Evolutionary conservation across 2,888 invertebrate genomes (phyloP).

Genomic region (Pseudococcus longispinus): DNA sequence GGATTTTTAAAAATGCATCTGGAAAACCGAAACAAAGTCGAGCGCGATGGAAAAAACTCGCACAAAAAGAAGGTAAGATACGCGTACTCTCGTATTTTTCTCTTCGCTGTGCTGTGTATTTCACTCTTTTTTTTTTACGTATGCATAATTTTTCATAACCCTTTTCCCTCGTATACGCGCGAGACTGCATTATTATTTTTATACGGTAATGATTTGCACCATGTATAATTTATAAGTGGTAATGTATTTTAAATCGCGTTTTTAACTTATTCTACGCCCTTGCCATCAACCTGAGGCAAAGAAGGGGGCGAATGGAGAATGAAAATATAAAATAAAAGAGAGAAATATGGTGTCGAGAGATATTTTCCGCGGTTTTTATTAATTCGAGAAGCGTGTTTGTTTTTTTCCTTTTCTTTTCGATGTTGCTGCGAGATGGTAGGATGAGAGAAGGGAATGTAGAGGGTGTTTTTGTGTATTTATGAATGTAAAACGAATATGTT

Average conservation of each 20-base stretch:
- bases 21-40: neutral
- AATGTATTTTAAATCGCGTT: slow-evolving; percentile 20
- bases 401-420: neutral
- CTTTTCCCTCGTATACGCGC: neutral
- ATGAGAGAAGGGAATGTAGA: neutral
- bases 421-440: neutral
- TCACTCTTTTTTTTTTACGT: neutral
- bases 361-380: neutral
- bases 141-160: neutral
- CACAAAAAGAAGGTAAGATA: neutral
- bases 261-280: neutral
- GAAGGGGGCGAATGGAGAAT: neutral
- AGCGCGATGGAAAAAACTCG: neutral
- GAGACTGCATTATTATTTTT: slow-evolving; percentile 1
- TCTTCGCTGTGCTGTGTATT: neutral
- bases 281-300: neutral
- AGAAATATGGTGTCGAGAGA: neutral
- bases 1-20: neutral
- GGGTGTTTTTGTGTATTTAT: neutral
- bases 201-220: slow-evolving; percentile 5
- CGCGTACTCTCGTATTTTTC: neutral
- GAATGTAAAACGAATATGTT: neutral
- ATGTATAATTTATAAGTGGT: slow-evolving; percentile 26
- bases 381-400: slow-evolving; percentile 8
- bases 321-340: neutral